Conservation (phyloP, 1,140 invertebrate species). For the Zaprionus ghesquierei region DNA sequence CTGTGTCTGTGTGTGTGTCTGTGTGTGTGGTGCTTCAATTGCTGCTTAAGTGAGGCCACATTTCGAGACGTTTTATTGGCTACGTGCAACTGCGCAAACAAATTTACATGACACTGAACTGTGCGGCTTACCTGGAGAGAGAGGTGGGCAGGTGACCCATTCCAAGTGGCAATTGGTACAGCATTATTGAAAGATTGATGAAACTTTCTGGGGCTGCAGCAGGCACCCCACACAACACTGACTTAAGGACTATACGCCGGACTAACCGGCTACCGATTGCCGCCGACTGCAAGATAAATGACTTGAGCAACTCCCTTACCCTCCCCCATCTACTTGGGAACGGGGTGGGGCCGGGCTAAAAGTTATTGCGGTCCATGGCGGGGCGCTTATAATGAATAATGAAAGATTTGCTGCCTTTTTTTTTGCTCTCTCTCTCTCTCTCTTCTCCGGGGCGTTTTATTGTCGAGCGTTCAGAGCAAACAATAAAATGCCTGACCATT, state of each 20-base stretch:
- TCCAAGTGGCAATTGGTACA: constrained; percentile 20
- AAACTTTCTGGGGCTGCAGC: constrained; percentile 49
- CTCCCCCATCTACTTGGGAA: not conserved
- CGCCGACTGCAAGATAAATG: constrained; percentile 34
- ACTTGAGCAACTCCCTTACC: constrained; percentile 20
- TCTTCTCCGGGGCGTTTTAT: constrained; percentile 60
- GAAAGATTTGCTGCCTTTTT: constrained; percentile 67
- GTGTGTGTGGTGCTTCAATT: constrained; percentile 40
- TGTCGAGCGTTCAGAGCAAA: constrained; percentile 48
- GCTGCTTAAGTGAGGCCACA: constrained; percentile 51
- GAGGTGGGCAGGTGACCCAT: not conserved
- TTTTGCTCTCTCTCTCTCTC: no score
- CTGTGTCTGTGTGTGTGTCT: constrained; percentile 3
- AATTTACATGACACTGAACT: constrained; percentile 79
- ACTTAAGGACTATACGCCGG: constrained; percentile 27
- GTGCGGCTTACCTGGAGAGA: constrained; percentile 24
- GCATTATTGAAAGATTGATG: constrained; percentile 80
- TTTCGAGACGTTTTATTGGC: constrained; percentile 69
- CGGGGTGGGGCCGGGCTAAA: constrained; percentile 27
- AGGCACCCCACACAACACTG: constrained; percentile 6
- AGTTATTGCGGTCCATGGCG: constrained; percentile 69
- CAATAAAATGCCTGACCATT: constrained; percentile 66
- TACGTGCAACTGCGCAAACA: constrained; percentile 78
- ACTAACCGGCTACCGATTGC: not conserved
- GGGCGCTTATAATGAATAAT: constrained; percentile 76